Base-by-base conservation (phyloP, 2,113 vertebrate species). In the Gallinago paraguaiae region DNA sequence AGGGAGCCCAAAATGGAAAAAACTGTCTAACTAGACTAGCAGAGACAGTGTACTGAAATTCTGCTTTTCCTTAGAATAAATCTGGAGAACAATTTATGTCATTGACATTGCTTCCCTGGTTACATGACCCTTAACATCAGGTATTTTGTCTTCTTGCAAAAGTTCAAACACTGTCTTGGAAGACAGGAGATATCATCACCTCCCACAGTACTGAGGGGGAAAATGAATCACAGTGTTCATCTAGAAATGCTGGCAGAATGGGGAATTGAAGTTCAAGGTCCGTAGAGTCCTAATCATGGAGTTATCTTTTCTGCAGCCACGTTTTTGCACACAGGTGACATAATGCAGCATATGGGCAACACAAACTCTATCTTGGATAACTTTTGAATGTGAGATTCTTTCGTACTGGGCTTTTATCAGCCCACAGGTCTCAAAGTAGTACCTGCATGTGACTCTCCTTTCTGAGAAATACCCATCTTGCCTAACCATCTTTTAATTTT, bases 81-180 rank as follows among this genome's bases (percentile, higher is more conserved):
- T 33, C 37, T n/a, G 59, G 43, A 86, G 19, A 10, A 2, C n/a
- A 23, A 2, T 15, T 53, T 23, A 2, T 33, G 33, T 41, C 46
- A 12, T 33, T 64, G 67, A 1, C 24, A 25, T 35, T 54, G 31
- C n/a, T 54, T 54, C 59, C 70, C 39, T 54, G 48, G 14, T 39
- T 54, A 7, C n/a, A 9, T 0, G 0, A 39, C 10, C 35, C 31
- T 50, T 30, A 57, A 45, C 30, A 69, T 9, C 11, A 28, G 8
- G 35, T 3, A 16, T 51, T 51, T 39, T 28, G 45, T 70, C 10
- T 54, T 67, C 25, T 53, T 54, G 30, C 39, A 84, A 31, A 9
- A 41, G 7, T 20, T 24, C 7, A 9, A 19, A 16, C 10, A 57
- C 39, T 17, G 45, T 8, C 12, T 41, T 4, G 1, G 35, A 65